Base-by-base conservation (phyloP, 2,888 invertebrate species). In the Spatulosminthurus flaviceps region DNA sequence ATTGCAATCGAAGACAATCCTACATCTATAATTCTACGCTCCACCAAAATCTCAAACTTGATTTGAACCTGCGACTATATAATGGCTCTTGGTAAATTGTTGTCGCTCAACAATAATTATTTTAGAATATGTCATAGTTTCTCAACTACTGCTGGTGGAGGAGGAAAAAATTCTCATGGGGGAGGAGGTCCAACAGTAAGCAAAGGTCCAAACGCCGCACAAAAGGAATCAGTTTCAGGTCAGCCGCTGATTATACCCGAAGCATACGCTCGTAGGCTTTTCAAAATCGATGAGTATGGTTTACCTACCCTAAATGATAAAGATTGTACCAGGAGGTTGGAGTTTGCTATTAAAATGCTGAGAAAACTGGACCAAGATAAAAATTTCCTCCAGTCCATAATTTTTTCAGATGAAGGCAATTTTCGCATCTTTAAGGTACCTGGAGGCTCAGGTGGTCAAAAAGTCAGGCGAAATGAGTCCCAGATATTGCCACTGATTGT, bases 361-460 rank as follows among this genome's bases (percentile, higher is more conserved):
- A 60, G 77, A 22, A 24, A 81, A 11, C 16, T 85, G 9, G 81
- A 84, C 11, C 77, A 82, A 16, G 81, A 82, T 26, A 81, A 83
- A 0, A 61, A 77, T 22, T 43, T 84, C 5, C 64, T 84, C n/a
- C 67, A 82, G 19, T 76, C 80, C 2, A 79, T 84, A 60, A 26
- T 85, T n/a, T 85, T 84, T 64, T 83, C 84, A 1, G 85, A 85
- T 70, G 85, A 85, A 60, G 84, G 84, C 11, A 84, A 83, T 72
- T 84, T 85, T 70, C 28, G 64, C 19, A 21, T 77, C 2, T 76
- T 66, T 26, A 76, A 76, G 34, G 1, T 13, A 69, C 34, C 28
- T 4, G n/a, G 22, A 34, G n/a, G 34, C 66, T 34, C 22, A 74
- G 64, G 24, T 13, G n/a, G 24, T 4, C 64, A 13, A n/a, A 4